Percentiles rank a stretch among this genome's conserved stretches.
phyloP scores from a whole-genome alignment of 2,113 vertebrate species.

The Gobiocypris rarus region DNA sequence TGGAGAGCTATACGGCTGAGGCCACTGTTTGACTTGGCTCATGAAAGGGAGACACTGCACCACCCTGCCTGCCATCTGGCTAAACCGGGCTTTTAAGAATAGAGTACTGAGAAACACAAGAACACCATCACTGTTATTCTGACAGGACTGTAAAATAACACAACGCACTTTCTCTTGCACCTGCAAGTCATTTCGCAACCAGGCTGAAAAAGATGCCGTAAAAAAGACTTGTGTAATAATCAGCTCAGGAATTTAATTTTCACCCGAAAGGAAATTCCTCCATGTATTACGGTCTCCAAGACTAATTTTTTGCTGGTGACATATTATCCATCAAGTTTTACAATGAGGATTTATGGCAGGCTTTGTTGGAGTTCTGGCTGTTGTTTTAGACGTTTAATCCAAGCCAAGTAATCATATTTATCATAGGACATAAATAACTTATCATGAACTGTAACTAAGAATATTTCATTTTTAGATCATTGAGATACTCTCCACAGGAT shows the following conservation, averaged over 20 bases:
- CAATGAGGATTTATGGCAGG: constrained; percentile 22
- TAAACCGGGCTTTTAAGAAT: constrained; percentile 40
- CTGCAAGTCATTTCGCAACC: constrained; percentile 45
- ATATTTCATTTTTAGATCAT: neutral
- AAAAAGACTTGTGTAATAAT: constrained; percentile 48
- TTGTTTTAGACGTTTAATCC: constrained; percentile 27
- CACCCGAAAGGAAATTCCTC: constrained; percentile 44
- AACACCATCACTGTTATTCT: constrained; percentile 40
- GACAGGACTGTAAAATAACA: constrained; percentile 21
- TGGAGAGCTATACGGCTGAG: constrained; percentile 10
- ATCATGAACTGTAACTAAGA: neutral
- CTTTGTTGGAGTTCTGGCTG: constrained; percentile 19
- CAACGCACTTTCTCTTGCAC: constrained; percentile 33
- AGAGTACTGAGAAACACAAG: constrained; percentile 49
- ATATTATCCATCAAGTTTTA: constrained; percentile 51
- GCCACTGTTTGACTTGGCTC: constrained; percentile 51
- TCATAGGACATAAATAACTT: neutral
- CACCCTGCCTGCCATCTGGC: constrained; percentile 46
- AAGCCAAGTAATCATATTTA: constrained; percentile 17
- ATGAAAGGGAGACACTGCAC: constrained; percentile 30
- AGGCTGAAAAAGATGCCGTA: constrained; percentile 32
- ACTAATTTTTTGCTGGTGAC: constrained; percentile 32
- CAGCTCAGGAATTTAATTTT: constrained; percentile 46
- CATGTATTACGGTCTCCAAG: constrained; percentile 34
- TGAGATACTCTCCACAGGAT: neutral